Evolutionary conservation across 2,888 invertebrate genomes (phyloP).

Genomic region (Alentia gelatinosa): DNA sequence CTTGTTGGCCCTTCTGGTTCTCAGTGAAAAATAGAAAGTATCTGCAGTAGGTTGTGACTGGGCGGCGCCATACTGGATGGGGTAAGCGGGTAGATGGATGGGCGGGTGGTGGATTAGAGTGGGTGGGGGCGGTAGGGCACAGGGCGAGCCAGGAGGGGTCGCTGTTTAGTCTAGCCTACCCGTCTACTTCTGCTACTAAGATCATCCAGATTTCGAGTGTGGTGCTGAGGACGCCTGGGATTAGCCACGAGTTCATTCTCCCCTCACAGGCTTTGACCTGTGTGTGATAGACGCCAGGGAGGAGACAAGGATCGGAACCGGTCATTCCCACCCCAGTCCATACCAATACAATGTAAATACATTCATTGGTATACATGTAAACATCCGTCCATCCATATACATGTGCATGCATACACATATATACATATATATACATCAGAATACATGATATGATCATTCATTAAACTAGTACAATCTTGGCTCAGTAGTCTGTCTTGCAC

Average conservation of each 20-base stretch:
- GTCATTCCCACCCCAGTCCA: no score
- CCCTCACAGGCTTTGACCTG: no score
- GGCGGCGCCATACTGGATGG: not conserved
- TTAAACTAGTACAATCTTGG: no score
- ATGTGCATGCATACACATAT: no score
- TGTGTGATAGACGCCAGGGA: no score
- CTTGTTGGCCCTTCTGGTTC: not conserved
- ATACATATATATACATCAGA: no score
- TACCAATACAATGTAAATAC: no score
- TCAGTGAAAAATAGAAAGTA: constrained; percentile 4
- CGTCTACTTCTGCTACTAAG: not conserved
- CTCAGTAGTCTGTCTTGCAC: no score
- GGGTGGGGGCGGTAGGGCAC: not conserved
- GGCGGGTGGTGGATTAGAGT: not conserved
- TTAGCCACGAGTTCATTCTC: not conserved
- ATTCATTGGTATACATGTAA: no score
- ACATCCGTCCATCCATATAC: no score
- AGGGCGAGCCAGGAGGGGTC: not conserved
- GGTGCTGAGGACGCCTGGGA: not conserved
- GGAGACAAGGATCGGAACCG: no score
- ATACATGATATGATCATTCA: no score
- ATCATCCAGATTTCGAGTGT: not conserved
- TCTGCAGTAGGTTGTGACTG: not conserved
- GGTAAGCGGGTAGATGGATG: not conserved
- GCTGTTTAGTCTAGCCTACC: constrained; percentile 14